phyloP scores from a whole-genome alignment of 1,140 invertebrate genomes.

The Drosophila melanogaster region DNA sequence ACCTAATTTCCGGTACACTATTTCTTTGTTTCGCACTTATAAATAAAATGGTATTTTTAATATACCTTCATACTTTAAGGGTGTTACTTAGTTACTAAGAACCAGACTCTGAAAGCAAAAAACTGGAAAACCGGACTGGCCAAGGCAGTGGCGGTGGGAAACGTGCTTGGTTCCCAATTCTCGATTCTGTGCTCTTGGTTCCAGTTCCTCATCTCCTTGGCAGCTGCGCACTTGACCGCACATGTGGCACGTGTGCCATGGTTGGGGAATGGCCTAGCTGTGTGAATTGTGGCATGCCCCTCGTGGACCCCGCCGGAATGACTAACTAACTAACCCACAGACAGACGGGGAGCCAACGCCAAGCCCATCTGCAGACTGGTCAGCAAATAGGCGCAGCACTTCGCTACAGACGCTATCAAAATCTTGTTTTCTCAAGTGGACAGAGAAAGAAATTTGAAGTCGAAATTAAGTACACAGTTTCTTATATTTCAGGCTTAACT shows the following conservation, averaged over 20 bases:
- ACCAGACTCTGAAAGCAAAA: slow-evolving; percentile 31
- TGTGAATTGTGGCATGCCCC: slow-evolving; percentile 39
- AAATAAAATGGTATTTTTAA: neutral
- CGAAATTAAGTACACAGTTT: neutral
- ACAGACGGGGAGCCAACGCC: slow-evolving; percentile 37
- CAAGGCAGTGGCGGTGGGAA: slow-evolving; percentile 52
- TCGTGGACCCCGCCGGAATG: slow-evolving; percentile 24
- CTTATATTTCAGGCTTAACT: too few relatives aligned
- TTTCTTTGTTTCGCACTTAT: too few relatives aligned
- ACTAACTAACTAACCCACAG: slow-evolving; percentile 47
- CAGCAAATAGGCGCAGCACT: slow-evolving; percentile 39
- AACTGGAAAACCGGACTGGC: slow-evolving; percentile 34
- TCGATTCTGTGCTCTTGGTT: slow-evolving; percentile 30
- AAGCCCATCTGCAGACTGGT: slow-evolving; percentile 47
- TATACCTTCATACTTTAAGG: neutral
- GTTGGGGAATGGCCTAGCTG: slow-evolving; percentile 24
- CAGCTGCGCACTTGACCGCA: slow-evolving; percentile 75
- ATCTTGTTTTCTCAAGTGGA: slow-evolving; percentile 39
- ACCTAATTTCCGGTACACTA: neutral
- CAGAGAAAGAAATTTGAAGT: slow-evolving; percentile 1
- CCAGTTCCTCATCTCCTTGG: slow-evolving; percentile 44
- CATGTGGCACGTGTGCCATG: slow-evolving; percentile 72
- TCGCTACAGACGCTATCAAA: slow-evolving; percentile 30
- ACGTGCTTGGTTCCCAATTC: slow-evolving; percentile 48
- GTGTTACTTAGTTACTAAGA: slow-evolving; percentile 26